Conservation (phyloP, 2,797 vertebrate species). For the Chloroceryle amazona region DNA sequence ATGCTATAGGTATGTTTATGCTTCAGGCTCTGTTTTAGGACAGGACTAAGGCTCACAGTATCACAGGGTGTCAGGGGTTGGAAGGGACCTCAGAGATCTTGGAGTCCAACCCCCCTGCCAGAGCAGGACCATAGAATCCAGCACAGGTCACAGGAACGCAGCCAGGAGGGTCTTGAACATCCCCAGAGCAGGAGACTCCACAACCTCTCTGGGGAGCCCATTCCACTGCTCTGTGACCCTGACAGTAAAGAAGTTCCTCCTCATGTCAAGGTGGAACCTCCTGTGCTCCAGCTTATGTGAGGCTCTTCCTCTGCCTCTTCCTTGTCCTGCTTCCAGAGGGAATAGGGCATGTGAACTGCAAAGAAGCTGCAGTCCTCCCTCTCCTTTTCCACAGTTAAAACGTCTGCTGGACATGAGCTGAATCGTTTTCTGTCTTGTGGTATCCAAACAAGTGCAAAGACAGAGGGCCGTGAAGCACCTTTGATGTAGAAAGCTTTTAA, state of each 20-base stretch:
- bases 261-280: no score
- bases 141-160: no score
- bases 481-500: not conserved
- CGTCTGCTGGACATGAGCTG: rapidly evolving
- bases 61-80: no score
- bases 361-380: not conserved
- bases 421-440: not conserved
- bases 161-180: no score
- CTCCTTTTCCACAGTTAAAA: not conserved
- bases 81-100: no score
- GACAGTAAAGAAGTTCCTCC: no score
- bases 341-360: not conserved
- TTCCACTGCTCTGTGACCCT: no score
- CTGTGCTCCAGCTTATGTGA: no score
- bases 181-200: no score
- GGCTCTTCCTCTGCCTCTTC: not conserved
- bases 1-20: not conserved
- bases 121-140: no score
- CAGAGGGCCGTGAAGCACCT: not conserved
- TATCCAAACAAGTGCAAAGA: not conserved
- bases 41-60: not conserved
- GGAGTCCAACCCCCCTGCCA: no score
- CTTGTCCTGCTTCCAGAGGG: not conserved
- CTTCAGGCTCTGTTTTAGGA: not conserved
- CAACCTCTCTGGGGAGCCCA: no score